Evolutionary conservation across 1,140 invertebrate genomes (phyloP).

Genomic region (Forficula auricularia): DNA sequence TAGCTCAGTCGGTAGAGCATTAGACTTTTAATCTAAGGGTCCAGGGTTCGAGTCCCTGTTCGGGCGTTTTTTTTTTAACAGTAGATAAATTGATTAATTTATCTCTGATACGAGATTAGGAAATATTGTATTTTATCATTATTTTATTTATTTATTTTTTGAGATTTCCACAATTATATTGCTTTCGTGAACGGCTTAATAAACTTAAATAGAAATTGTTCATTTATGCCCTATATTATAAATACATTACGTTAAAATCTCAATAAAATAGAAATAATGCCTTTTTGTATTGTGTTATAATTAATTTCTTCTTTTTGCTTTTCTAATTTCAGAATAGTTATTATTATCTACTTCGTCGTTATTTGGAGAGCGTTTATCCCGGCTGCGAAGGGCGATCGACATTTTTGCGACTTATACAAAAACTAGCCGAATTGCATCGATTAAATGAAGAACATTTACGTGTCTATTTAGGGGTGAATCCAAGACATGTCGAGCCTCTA

Average conservation of each 20-base stretch:
- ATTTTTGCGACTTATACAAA: conserved; percentile 73
- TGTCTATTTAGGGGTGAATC: conserved; percentile 79
- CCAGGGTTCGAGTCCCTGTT: conserved; percentile 10
- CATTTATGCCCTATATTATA: too few relatives aligned
- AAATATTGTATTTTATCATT: too few relatives aligned
- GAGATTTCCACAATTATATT: too few relatives aligned
- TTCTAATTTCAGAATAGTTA: conserved; percentile 72
- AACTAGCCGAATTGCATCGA: conserved; percentile 67
- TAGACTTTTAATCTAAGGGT: conserved; percentile 12
- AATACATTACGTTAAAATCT: too few relatives aligned
- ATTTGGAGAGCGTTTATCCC: conserved; percentile 64
- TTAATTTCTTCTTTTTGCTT: too few relatives aligned
- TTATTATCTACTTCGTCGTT: conserved; percentile 68
- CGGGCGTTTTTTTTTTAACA: conserved; percentile 7
- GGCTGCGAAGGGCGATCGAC: conserved; percentile 68
- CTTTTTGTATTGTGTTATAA: too few relatives aligned
- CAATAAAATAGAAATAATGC: too few relatives aligned
- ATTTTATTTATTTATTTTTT: too few relatives aligned
- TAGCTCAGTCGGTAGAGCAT: conserved; percentile 11
- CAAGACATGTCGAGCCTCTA: conserved; percentile 70
- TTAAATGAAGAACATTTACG: conserved; percentile 72
- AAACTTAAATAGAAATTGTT: too few relatives aligned
- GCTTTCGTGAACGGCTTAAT: too few relatives aligned
- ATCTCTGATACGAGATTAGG: too few relatives aligned
- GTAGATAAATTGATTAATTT: too few relatives aligned